These are phyloP conservation scores for Echinometra lucunter DNA, from an alignment of 53 echinoderm and acorn worm genomes.

Conservation along the genomic window DNA sequence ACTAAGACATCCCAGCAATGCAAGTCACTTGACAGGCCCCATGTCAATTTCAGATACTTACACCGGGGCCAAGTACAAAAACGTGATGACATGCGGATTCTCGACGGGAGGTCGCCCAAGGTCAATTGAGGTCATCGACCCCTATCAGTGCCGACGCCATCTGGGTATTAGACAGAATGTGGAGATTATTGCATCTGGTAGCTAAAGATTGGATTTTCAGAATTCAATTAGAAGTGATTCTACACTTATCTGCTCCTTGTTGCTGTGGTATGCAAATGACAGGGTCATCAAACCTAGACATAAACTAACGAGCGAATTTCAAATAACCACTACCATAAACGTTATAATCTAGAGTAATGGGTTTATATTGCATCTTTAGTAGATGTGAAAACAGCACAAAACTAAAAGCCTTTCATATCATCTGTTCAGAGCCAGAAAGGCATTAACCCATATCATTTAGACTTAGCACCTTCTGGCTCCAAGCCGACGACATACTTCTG, in stretches of 20 bases:
- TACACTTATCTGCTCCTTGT: background rate
- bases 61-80: background rate
- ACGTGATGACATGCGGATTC: constrained; percentile 36
- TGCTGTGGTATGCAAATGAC: background rate
- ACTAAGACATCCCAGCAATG: constrained; percentile 1
- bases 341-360: background rate
- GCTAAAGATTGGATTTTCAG: background rate
- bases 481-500: too few relatives aligned
- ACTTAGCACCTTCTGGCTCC: background rate
- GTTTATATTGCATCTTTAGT: background rate
- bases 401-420: background rate
- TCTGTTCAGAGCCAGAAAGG: background rate
- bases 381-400: background rate
- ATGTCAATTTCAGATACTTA: constrained; percentile 40
- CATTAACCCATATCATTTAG: background rate
- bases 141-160: constrained; percentile 29
- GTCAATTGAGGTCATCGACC: constrained; percentile 55
- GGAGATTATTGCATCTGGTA: background rate
- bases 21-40: constrained; percentile 8
- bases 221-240: background rate
- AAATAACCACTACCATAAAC: background rate
- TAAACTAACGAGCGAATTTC: background rate
- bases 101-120: background rate
- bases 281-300: background rate
- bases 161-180: background rate